A percentile compares a stretch with the other conserved stretches of the same genome.
Evolutionary conservation across 2,113 vertebrate genomes (phyloP).

Genomic region (Eolophus roseicapilla): DNA sequence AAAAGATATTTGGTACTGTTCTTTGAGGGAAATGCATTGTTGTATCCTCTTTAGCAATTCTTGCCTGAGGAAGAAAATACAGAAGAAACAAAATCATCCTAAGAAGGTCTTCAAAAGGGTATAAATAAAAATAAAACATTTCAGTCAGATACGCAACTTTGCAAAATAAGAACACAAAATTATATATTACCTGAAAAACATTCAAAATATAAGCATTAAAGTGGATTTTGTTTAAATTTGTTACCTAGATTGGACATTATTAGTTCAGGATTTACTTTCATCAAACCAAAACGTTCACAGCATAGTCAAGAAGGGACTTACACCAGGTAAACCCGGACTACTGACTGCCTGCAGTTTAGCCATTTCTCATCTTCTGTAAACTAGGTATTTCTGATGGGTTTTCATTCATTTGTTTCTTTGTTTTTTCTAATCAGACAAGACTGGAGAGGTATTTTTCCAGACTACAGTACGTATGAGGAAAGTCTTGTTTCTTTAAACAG

Average conservation of each 20-base stretch:
- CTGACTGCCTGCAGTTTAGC: background rate
- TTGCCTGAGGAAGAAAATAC: constrained; percentile 51
- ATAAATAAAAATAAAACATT: background rate
- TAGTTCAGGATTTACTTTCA: background rate
- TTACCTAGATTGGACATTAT: background rate
- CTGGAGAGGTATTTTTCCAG: background rate
- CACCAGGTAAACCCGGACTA: background rate
- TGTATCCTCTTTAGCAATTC: constrained; percentile 76
- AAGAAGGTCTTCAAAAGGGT: background rate
- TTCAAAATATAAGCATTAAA: background rate
- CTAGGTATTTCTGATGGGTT: background rate
- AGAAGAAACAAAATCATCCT: background rate
- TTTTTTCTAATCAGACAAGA: background rate
- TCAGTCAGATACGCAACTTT: background rate
- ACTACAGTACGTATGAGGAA: background rate
- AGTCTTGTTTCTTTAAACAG: background rate
- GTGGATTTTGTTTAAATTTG: background rate
- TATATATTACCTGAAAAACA: background rate
- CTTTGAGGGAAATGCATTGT: constrained; percentile 76
- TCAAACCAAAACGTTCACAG: background rate
- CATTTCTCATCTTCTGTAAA: background rate
- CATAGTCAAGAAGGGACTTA: background rate
- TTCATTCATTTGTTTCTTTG: background rate
- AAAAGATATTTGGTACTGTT: constrained; percentile 77
- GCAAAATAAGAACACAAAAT: background rate